Conservation (phyloP, 1,140 invertebrate genomes). For the Nephila pilipes region DNA sequence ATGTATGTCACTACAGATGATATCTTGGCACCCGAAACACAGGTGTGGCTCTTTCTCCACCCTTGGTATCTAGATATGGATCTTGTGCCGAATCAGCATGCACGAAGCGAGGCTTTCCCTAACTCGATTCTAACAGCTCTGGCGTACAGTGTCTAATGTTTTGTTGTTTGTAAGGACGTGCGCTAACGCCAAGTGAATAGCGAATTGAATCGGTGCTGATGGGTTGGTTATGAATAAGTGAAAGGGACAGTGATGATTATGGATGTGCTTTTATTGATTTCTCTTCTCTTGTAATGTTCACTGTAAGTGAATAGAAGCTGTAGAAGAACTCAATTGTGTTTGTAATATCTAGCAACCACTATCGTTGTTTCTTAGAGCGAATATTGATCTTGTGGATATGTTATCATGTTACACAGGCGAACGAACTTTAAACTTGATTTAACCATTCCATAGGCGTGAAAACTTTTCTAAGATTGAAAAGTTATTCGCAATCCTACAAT, state of each 20-base stretch:
- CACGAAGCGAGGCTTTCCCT: background rate
- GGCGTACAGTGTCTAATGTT: background rate
- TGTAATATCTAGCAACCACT: no score
- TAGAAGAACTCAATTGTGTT: no score
- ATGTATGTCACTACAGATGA: constrained; percentile 35
- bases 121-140: background rate
- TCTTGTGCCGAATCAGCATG: background rate
- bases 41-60: constrained; percentile 1
- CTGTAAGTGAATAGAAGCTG: background rate
- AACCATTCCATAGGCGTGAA: no score
- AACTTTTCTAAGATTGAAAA: no score
- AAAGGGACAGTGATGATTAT: background rate
- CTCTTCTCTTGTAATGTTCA: background rate
- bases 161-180: background rate
- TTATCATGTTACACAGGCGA: no score
- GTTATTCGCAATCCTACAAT: no score
- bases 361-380: no score
- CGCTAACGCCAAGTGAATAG: background rate
- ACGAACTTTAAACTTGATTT: no score
- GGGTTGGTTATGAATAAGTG: background rate
- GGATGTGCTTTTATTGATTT: background rate
- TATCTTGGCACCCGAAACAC: constrained; percentile 7
- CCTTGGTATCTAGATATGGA: background rate
- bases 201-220: background rate
- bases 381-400: no score